Evolutionary conservation across 2,888 invertebrate genomes (phyloP), one percentile per base, ranked within the genome.

Genomic region (Pharmacophagus antenor): DNA sequence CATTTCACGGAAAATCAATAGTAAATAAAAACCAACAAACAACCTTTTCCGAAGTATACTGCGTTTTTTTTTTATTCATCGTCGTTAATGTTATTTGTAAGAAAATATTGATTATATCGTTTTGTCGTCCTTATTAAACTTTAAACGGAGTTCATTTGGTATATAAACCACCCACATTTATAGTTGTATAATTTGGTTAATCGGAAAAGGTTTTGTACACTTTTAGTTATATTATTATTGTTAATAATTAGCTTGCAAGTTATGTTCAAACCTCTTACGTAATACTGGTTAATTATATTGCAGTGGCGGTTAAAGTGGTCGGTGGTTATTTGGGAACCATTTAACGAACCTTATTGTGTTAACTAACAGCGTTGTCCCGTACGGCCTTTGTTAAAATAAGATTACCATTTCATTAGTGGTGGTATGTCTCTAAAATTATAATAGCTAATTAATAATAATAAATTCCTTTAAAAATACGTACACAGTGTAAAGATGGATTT

Each of bases 271-370:
- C 15, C 2, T n/a, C 37, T 37, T n/a, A 37, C n/a, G 37, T 37
- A 37, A 37, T 15, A 37, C 58, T n/a, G 7, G 23, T 47, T 58
- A 52, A 58, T 59, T 50, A 54, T n/a, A 15, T 44, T 49, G 44
- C 50, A 44, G 18, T 41, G 31, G 22, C 48, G 21, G 50, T 49
- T 49, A 55, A 59, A 59, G 59, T 42, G 18, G 41, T 44, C 25
- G 42, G 44, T 55, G 18, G 25, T 57, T 17, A 25, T 54, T 44
- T 31, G 49, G 54, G 44, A 59, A 59, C 42, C 42, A 46, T 59
- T 55, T 59, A 59, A 49, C 54, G 59, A 59, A 59, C 42, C 49
- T 54, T 55, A 59, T 55, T 59, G 54, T 55, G 44, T 59, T 59
- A 59, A 59, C 41, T 59, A 59, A 59, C 53, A n/a, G 58, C 51